phyloP scores from a whole-genome alignment of 2,888 invertebrate genomes.

The Chloromyia formosa region DNA sequence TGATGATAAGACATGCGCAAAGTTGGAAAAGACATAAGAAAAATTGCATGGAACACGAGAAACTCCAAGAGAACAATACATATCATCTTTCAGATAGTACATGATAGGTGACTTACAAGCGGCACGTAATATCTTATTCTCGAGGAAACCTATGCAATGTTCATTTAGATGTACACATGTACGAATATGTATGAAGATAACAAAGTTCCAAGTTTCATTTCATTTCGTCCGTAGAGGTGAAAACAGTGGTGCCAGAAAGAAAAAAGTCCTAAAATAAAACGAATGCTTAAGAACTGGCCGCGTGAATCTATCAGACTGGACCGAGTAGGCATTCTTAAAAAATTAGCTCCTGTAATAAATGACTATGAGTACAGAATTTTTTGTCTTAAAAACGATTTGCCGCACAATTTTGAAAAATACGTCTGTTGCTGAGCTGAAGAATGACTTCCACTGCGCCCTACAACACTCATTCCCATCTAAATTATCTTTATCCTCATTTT shows the following conservation, averaged over 20 bases:
- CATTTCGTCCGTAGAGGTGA: neutral
- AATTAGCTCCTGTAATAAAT: too few species aligned
- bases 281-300: neutral
- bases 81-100: slow-evolving; percentile 44
- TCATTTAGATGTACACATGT: neutral
- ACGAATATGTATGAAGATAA: neutral
- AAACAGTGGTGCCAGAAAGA: too few species aligned
- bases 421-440: too few species aligned
- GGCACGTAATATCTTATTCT: slow-evolving; percentile 44
- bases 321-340: too few species aligned
- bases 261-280: too few species aligned
- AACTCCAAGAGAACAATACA: slow-evolving; percentile 42
- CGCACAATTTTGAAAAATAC: too few species aligned
- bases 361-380: too few species aligned
- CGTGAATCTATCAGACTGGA: too few species aligned
- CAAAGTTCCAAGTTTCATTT: neutral
- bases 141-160: slow-evolving; percentile 5
- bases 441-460: too few species aligned
- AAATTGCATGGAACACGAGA: slow-evolving; percentile 40
- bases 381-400: too few species aligned
- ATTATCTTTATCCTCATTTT: too few species aligned
- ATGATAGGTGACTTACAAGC: slow-evolving; percentile 36
- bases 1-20: neutral
- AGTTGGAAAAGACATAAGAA: neutral
- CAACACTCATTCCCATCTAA: too few species aligned